Evolutionary conservation across 2,888 invertebrate species (phyloP), one percentile per base, ranked within the genome.

Genomic region (Ryuthela nishihirai): DNA sequence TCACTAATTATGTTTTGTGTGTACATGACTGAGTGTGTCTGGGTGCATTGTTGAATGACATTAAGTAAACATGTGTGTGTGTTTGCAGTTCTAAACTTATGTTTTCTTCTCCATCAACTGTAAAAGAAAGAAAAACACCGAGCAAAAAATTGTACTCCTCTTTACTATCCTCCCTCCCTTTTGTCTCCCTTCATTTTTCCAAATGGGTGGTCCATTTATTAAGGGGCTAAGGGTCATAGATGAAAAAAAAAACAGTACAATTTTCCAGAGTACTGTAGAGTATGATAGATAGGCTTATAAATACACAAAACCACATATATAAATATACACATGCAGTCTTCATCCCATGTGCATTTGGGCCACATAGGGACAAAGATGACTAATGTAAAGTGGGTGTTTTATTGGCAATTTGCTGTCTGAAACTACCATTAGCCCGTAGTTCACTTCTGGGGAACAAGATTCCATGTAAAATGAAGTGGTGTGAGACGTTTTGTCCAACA

Each of bases 361-460:
- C n/a, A n/a, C n/a, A n/a, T n/a, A n/a, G n/a, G n/a, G n/a, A n/a
- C n/a, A n/a, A n/a, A n/a, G n/a, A n/a, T n/a, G n/a, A n/a, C n/a
- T n/a, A n/a, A n/a, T n/a, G n/a, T n/a, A n/a, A n/a, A n/a, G n/a
- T n/a, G n/a, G 7, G 18, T 36, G 26, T 41, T 42, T 29, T 42
- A 39, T 20, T 32, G 24, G 38, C 40, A 40, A 34, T 24, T 7
- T 29, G 9, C 7, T 29, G 32, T 46, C 36, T 26, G 25, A 52
- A 47, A 52, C 52, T 49, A 41, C 46, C 47, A 21, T 20, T 34
- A 34, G 46, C 42, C 25, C 39, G 42, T 38, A 52, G 50, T 52
- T 43, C 29, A 41, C 45, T 40, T 25, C 25, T 46, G 52, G 56
- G 55, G 59, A 59, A 36, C 59, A 59, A 59, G 53, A 42, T 53